phyloP scores from a whole-genome alignment of 2,888 invertebrate species.

The Pandemis cinnamomeana region DNA sequence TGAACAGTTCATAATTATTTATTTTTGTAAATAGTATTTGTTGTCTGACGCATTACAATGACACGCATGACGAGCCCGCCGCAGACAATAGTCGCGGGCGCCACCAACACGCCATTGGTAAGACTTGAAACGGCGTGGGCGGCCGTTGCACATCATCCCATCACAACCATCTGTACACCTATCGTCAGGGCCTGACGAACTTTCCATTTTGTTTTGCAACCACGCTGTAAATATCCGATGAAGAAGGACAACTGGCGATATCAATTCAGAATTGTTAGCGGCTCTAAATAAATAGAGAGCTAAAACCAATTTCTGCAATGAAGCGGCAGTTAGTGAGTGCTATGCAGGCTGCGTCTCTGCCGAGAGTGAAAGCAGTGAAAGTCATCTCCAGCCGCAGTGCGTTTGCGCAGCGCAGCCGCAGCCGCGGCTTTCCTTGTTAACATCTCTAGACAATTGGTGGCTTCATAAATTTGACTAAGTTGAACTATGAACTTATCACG shows the following conservation, averaged over 20 bases:
- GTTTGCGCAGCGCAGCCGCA: slow-evolving; percentile 47
- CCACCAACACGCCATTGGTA: slow-evolving; percentile 73
- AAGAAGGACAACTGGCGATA: slow-evolving; percentile 75
- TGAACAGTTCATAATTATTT: not conserved
- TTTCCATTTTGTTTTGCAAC: slow-evolving; percentile 80
- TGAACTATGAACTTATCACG: slow-evolving; percentile 9
- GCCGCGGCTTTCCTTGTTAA: slow-evolving; percentile 59
- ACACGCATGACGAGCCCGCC: slow-evolving; percentile 48
- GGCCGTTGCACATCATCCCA: slow-evolving; percentile 78
- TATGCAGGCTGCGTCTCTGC: slow-evolving; percentile 55
- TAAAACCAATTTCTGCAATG: slow-evolving; percentile 53
- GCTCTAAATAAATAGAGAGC: slow-evolving; percentile 81
- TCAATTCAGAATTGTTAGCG: slow-evolving; percentile 66
- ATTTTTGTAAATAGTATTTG: slow-evolving; percentile 22
- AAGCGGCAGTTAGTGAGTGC: slow-evolving; percentile 61
- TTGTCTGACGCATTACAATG: slow-evolving; percentile 52
- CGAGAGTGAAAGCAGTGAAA: slow-evolving; percentile 82
- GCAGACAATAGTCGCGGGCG: slow-evolving; percentile 67
- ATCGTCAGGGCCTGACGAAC: slow-evolving; percentile 67
- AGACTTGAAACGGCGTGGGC: slow-evolving; percentile 62
- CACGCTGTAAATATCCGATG: slow-evolving; percentile 61
- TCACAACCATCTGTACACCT: slow-evolving; percentile 63
- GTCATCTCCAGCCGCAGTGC: slow-evolving; percentile 56
- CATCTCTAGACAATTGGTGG: slow-evolving; percentile 39
- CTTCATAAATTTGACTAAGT: slow-evolving; percentile 1